phyloP scores from a whole-genome alignment of 2,888 invertebrate species.

The Xestia ashworthii region DNA sequence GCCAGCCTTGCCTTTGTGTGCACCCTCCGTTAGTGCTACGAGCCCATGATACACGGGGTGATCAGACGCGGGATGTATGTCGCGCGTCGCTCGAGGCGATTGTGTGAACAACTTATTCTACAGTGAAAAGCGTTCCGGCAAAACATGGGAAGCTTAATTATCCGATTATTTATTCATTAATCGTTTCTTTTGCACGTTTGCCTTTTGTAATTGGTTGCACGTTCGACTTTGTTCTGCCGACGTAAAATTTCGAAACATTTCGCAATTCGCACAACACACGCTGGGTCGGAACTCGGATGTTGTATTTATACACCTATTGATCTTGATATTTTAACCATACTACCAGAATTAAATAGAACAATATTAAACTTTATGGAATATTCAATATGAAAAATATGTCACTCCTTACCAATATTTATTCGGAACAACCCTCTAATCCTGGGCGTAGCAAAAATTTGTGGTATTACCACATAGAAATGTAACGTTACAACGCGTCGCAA shows the following conservation, averaged over 20 bases:
- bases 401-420: background rate
- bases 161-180: slow-evolving; percentile 36
- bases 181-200: slow-evolving; percentile 8
- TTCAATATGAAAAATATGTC: background rate
- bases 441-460: no score
- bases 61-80: slow-evolving; percentile 27
- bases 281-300: no score
- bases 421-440: background rate
- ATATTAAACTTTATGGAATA: background rate
- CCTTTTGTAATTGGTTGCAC: slow-evolving; percentile 3
- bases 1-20: slow-evolving; percentile 42
- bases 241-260: background rate
- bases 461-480: no score
- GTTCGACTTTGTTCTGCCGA: background rate
- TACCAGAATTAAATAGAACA: slow-evolving; percentile 3
- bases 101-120: slow-evolving; percentile 28
- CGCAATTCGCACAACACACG: background rate
- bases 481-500: slow-evolving; percentile 22
- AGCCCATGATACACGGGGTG: slow-evolving; percentile 22
- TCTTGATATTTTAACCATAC: background rate
- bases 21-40: slow-evolving; percentile 26
- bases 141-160: slow-evolving; percentile 39
- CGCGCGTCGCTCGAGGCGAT: slow-evolving; percentile 19
- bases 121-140: slow-evolving; percentile 41
- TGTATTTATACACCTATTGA: background rate